Conservation (phyloP, 2,113 vertebrate genomes). For the Paramormyrops kingsleyae region DNA sequence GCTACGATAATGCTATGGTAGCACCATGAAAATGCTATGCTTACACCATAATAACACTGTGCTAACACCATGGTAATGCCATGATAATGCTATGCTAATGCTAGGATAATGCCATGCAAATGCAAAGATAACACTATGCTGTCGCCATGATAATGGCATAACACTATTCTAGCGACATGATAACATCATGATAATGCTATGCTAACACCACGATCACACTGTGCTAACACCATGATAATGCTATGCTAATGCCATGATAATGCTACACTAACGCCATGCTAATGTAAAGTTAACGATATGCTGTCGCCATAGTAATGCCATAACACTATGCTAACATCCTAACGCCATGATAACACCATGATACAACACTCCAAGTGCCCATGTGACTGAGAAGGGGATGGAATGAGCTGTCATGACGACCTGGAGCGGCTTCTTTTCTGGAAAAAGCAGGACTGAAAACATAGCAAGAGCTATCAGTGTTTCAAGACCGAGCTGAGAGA, state of each 20-base stretch:
- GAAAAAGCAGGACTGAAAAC: neutral
- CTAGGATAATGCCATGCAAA: neutral
- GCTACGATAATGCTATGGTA: neutral
- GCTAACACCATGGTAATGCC: neutral
- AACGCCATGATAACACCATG: neutral
- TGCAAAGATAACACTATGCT: neutral
- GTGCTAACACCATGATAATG: neutral
- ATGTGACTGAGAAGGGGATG: neutral
- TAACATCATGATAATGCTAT: neutral
- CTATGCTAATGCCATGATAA: neutral
- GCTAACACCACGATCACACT: neutral
- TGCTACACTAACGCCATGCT: neutral
- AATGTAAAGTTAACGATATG: neutral
- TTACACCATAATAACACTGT: neutral
- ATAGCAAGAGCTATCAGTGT: no score
- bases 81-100: neutral
- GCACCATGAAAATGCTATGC: neutral
- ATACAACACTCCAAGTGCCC: neutral
- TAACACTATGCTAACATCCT: neutral
- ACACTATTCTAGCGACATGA: neutral
- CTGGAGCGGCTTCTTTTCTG: neutral
- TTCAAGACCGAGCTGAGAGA: neutral
- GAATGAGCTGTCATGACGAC: neutral
- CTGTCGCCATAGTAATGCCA: neutral
- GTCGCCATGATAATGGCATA: neutral